Percentiles rank a stretch among this genome's conserved stretches.
phyloP scores from a whole-genome alignment of 2,888 invertebrate genomes.

The Acrobasis consociella region DNA sequence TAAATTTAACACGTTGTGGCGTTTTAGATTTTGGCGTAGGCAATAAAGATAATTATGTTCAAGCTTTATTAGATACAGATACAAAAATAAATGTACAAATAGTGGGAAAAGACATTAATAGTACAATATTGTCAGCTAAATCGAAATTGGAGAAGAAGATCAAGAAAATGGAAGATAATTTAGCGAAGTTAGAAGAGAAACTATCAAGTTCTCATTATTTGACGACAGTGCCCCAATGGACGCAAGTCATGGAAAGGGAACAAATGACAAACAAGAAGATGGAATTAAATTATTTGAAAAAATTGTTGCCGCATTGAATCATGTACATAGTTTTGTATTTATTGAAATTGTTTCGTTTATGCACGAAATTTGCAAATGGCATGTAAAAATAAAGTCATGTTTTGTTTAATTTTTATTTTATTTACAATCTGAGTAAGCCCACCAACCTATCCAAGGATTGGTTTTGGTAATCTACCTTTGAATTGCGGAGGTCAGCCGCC shows the following conservation, averaged over 20 bases:
- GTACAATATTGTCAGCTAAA: conserved; percentile 50
- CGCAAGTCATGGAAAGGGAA: conserved; percentile 52
- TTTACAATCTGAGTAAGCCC: no score
- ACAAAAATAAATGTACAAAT: conserved; percentile 63
- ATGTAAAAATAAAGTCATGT: no score
- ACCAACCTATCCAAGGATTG: no score
- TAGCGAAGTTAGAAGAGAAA: conserved; percentile 58
- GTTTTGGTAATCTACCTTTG: no score
- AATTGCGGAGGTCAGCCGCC: no score
- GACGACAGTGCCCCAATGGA: conserved; percentile 46
- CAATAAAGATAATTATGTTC: conserved; percentile 46
- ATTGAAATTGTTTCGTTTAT: conserved; percentile 34
- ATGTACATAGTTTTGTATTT: not conserved
- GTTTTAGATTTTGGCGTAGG: conserved; percentile 43
- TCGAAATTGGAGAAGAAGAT: conserved; percentile 57
- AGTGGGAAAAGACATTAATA: conserved; percentile 48
- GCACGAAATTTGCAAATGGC: conserved; percentile 25
- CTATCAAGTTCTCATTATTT: conserved; percentile 48
- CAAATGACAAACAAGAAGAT: conserved; percentile 52
- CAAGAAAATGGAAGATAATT: conserved; percentile 51
- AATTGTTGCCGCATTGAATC: not conserved
- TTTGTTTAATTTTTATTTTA: no score
- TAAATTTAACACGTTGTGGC: conserved; percentile 54
- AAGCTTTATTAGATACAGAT: conserved; percentile 50
- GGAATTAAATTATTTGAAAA: conserved; percentile 46